phyloP scores from a whole-genome alignment of 2,888 invertebrate genomes.

The Sepioteuthis lessoniana region DNA sequence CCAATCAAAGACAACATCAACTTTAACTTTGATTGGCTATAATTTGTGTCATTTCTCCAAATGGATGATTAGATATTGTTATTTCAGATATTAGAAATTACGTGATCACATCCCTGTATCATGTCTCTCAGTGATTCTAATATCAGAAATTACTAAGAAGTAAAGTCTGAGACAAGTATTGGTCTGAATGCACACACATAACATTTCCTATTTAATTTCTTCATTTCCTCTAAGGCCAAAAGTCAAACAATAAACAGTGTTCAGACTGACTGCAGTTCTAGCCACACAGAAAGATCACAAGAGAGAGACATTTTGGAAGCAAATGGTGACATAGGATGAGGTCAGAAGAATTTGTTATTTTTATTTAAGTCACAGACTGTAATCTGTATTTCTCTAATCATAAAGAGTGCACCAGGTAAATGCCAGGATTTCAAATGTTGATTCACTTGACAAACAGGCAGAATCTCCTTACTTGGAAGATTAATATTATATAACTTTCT shows the following conservation, averaged over 20 bases:
- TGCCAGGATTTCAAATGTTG: no score
- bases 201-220: not conserved
- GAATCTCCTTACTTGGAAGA: no score
- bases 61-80: not conserved
- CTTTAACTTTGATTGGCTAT: not conserved
- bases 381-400: not conserved
- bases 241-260: not conserved
- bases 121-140: not conserved
- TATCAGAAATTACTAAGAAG: not conserved
- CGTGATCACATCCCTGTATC: not conserved
- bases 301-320: not conserved
- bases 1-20: not conserved
- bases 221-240: not conserved
- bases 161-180: not conserved
- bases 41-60: not conserved
- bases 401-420: not conserved
- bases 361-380: not conserved
- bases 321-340: not conserved
- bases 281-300: not conserved
- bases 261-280: not conserved
- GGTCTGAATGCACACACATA: not conserved
- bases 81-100: not conserved
- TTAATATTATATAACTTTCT: no score
- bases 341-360: not conserved
- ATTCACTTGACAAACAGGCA: no score